Evolutionary conservation across 2,113 vertebrate genomes (phyloP), one percentile per base, ranked within the genome.

Genomic region (Engystomops pustulosus): DNA sequence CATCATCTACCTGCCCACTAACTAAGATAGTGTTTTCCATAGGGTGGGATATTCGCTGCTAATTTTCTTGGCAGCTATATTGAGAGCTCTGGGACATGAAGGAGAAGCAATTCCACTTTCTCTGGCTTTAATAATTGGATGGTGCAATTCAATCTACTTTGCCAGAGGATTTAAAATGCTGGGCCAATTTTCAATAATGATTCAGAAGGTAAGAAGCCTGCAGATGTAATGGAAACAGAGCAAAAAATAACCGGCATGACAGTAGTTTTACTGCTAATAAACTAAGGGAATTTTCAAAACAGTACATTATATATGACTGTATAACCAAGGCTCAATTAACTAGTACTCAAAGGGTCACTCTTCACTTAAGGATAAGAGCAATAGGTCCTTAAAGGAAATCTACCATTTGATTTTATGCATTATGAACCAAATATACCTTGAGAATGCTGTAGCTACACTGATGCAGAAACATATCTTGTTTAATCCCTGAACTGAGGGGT

Each of bases 1-100:
- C 34, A 34, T 75, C 23, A 41, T 38, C 9, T 55, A 25, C 77
- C 76, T 38, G n/a, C 4, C 41, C n/a, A 34, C 78, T 74, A 27
- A 84, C 78, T 34, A 86, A 83, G 32, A 79, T 30, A 49, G 49
- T 74, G 49, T 45, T 80, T 88, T 86, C 86, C 2, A 53, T 75
- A 85, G 76, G 79, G 86, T 86, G 60, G 60, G 65, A 18, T 84
- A 47, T 86, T 88, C 71, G 38, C 38, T 86, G 86, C 91, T 71
- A 85, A 87, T 85, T 88, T 85, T 74, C 87, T 27, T 83, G 78
- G 86, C 80, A 85, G 88, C 80, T 47, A 79, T 76, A n/a, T 62
- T 87, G 41, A 55, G 80, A 32, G 17, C 82, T 27, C 11, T 18
- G 83, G 44, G 76, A 68, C 74, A 65, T 34, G 58, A 7, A 41